These are phyloP conservation scores for Chrysolina oricalcia DNA, from an alignment of 2,888 invertebrate species.

Conservation along the genomic window DNA sequence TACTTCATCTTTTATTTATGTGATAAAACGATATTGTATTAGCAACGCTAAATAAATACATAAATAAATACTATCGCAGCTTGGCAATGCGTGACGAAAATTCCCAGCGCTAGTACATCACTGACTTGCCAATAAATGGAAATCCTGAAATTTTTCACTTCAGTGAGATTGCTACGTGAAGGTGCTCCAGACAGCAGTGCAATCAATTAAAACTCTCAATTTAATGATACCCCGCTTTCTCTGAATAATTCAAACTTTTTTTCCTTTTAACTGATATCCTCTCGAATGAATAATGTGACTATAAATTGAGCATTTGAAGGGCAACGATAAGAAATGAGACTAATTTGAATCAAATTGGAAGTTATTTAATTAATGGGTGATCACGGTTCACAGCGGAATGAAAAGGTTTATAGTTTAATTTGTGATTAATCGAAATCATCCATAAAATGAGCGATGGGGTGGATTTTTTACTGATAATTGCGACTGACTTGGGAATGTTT, in stretches of 20 bases:
- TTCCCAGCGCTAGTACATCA: too few species aligned
- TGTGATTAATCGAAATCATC: neutral
- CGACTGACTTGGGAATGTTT: too few species aligned
- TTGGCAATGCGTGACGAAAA: too few species aligned
- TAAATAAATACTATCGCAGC: too few species aligned
- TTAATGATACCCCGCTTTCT: neutral
- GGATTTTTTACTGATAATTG: neutral
- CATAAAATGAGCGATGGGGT: neutral
- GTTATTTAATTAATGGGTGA: slow-evolving; percentile 3
- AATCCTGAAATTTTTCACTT: too few species aligned
- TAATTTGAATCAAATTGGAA: slow-evolving; percentile 2
- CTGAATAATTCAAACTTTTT: neutral
- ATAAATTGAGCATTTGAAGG: neutral
- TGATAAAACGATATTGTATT: too few species aligned
- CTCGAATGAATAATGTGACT: slow-evolving; percentile 9
- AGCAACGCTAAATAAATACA: too few species aligned
- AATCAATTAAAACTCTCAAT: neutral
- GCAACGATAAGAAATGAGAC: neutral
- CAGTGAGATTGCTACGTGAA: neutral
- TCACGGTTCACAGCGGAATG: neutral
- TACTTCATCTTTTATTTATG: too few species aligned
- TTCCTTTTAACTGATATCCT: neutral
- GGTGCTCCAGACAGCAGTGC: neutral
- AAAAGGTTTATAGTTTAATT: slow-evolving; percentile 8
- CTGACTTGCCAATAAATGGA: too few species aligned